Percentiles rank a stretch among this genome's conserved stretches.
phyloP scores from a whole-genome alignment of 2,888 invertebrate species.

The Linyphia triangularis region DNA sequence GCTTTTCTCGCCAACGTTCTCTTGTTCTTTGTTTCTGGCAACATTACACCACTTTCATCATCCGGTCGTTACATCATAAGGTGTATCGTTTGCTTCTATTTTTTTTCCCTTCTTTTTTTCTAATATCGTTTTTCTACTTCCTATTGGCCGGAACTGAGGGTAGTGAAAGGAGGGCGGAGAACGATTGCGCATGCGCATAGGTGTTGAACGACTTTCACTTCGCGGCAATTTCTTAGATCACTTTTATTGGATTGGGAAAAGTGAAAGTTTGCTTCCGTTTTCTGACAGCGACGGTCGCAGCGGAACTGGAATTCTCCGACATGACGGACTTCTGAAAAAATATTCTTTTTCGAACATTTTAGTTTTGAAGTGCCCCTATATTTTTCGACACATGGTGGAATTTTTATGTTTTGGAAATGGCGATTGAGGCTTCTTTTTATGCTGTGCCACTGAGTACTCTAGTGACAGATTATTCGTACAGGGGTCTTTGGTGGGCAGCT shows the following conservation, averaged over 20 bases:
- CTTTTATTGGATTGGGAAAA: slow-evolving; percentile 26
- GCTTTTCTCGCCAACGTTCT: not conserved
- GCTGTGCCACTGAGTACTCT: slow-evolving; percentile 7
- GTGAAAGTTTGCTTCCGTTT: slow-evolving; percentile 55
- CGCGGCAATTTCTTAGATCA: slow-evolving; percentile 67
- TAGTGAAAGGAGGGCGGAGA: slow-evolving; percentile 53
- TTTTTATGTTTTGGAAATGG: slow-evolving; percentile 9
- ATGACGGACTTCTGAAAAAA: not conserved
- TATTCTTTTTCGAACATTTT: not conserved
- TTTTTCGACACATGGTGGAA: not conserved
- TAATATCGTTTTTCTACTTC: not conserved
- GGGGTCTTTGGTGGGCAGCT: slow-evolving; percentile 65
- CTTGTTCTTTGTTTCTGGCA: not conserved
- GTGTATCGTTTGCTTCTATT: not conserved
- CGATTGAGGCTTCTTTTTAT: slow-evolving; percentile 30
- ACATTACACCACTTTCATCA: too few species aligned
- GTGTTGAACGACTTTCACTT: slow-evolving; percentile 7
- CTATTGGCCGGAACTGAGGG: slow-evolving; percentile 27
- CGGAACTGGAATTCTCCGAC: not conserved
- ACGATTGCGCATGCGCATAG: slow-evolving; percentile 32
- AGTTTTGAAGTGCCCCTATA: not conserved
- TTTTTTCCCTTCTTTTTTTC: not conserved
- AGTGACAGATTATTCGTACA: slow-evolving; percentile 48
- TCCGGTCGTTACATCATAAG: not conserved
- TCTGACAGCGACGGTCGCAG: not conserved